Evolutionary conservation across 1,140 invertebrate genomes (phyloP), one percentile per base, ranked within the genome.

Genomic region (Watersipora subatra): DNA sequence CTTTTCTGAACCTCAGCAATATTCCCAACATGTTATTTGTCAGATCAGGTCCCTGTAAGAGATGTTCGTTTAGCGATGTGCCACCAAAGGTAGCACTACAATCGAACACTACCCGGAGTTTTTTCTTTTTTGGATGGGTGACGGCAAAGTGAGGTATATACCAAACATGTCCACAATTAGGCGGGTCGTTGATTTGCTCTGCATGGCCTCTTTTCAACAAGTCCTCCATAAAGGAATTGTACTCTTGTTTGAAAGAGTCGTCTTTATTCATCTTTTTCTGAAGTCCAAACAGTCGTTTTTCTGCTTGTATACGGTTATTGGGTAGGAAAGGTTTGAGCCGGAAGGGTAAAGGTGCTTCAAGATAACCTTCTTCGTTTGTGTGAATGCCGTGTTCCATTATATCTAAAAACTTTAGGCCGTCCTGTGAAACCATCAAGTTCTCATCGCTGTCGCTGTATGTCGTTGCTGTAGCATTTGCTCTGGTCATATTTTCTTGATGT

Each of bases 51-150:
- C 61, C 65, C 55, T 64, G 65, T 2, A 66, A n/a, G 2, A 66
- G 55, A 17, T 24, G n/a, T 26, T 56, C 61, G 27, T 66, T 66
- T n/a, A 66, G 61, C 1, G 27, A 66, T 3, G 12, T 20, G 3
- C 29, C 62, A 12, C 28, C 3, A 34, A 28, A 55, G 28, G 27
- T 64, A 12, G 65, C 65, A 22, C 61, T 46, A 34, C 61, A 64
- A 28, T 66, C 65, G 56, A 66, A 66, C 15, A 66, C 65, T 19
- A 66, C 65, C 19, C 65, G 28, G 30, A 66, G 22, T 25, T 64
- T 64, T 15, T 34, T 61, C 30, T 66, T 66, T 56, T 64, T 2
- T 1, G 61, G 61, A 55, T 66, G 61, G 56, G 63, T 64, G 2
- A 66, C 65, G 1, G 61, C 62, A 22, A 28, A 29, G 27, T 66